Conservation (phyloP, 2,888 invertebrate genomes). For the Meandrusa payeni region DNA sequence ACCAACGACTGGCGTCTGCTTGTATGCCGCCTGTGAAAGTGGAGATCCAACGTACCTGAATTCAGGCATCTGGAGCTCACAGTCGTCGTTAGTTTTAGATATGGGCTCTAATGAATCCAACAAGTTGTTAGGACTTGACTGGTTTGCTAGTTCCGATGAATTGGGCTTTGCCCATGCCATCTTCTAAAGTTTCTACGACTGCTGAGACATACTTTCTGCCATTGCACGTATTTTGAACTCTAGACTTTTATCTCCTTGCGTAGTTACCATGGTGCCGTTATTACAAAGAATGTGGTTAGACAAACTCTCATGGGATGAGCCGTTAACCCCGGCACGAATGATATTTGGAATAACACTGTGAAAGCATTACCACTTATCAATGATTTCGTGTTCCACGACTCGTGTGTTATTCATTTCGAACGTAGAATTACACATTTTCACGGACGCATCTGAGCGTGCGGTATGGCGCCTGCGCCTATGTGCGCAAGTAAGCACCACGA, state of each 20-base stretch:
- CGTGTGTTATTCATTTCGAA: constrained; percentile 28
- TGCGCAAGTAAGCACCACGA: constrained; percentile 27
- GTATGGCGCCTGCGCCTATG: constrained; percentile 37
- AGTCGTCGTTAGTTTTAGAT: too few relatives aligned
- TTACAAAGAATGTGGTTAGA: background rate
- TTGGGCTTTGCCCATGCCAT: too few relatives aligned
- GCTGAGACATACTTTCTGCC: constrained; percentile 28
- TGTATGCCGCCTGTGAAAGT: too few relatives aligned
- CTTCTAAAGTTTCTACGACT: background rate
- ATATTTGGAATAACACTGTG: background rate
- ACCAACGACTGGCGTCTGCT: too few relatives aligned
- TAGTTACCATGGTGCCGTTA: background rate
- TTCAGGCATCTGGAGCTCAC: too few relatives aligned
- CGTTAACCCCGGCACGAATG: background rate
- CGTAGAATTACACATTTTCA: too few relatives aligned
- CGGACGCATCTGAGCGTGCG: constrained; percentile 35
- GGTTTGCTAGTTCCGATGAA: too few relatives aligned
- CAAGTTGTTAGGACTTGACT: too few relatives aligned
- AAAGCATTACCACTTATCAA: constrained; percentile 25
- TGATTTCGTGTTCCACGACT: constrained; percentile 30
- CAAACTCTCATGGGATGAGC: background rate
- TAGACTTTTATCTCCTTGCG: background rate
- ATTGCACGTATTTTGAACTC: background rate
- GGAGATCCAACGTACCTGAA: too few relatives aligned
- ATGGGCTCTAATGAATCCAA: too few relatives aligned